Percentiles rank a stretch among this genome's conserved stretches.
phyloP scores from a whole-genome alignment of 2,113 vertebrate species.

The Antennarius striatus region DNA sequence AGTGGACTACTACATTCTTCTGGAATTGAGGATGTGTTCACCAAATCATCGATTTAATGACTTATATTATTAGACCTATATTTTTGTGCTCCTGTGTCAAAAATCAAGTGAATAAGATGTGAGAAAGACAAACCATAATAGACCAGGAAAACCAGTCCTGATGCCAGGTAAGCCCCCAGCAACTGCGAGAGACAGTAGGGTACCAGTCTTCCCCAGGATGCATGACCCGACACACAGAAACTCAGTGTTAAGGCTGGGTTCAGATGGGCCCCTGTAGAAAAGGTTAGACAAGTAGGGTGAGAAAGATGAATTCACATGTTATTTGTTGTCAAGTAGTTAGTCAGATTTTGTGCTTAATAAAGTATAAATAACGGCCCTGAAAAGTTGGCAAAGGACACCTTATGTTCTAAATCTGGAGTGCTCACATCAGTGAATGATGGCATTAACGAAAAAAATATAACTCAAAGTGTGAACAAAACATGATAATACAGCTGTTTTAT shows the following conservation, averaged over 20 bases:
- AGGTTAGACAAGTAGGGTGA: not conserved
- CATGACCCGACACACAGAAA: conserved; percentile 78
- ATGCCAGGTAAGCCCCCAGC: conserved; percentile 80
- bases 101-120: not conserved
- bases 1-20: too few species aligned
- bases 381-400: not conserved
- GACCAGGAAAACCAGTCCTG: conserved; percentile 78
- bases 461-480: not conserved
- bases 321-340: conserved; percentile 15
- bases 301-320: conserved; percentile 11
- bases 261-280: conserved; percentile 85
- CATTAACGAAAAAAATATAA: not conserved
- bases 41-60: too few species aligned
- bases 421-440: conserved; percentile 12
- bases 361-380: conserved; percentile 4
- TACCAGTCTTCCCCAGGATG: conserved; percentile 82
- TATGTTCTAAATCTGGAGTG: not conserved
- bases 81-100: not conserved
- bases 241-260: conserved; percentile 87
- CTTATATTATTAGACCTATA: too few species aligned
- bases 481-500: not conserved
- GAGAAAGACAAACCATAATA: conserved; percentile 81
- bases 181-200: conserved; percentile 79
- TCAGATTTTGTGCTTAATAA: not conserved
- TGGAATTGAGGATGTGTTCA: too few species aligned